Base-by-base conservation (phyloP, 1,140 invertebrate species). In the Sitodiplosis mosellana region DNA sequence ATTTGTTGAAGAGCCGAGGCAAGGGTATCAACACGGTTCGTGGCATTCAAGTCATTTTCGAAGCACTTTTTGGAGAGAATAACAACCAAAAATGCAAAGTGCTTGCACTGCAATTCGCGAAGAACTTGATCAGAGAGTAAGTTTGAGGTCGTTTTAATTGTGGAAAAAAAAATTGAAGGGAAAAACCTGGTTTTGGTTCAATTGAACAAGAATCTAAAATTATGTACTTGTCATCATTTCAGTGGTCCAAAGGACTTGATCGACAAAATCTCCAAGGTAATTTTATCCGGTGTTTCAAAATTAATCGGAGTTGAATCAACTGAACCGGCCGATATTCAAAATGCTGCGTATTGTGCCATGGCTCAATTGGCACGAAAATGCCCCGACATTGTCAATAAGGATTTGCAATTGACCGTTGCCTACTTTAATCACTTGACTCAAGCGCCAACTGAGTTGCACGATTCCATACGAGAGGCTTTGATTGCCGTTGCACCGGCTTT, bases 1-100 rank as follows among this genome's bases (percentile, higher is more conserved):
- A 87, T 68, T 68, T 93, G 41, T 75, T 86, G 49, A 80, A 80
- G 57, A 82, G 86, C 14, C 77, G 78, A 14, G 81, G 82, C 49
- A 73, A 77, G n/a, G 81, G 78, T 34, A 79, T 85, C 48, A 74
- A 81, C 55, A 82, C 87, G 57, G 83, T 83, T 21, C 75, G 78
- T 48, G 81, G 80, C 56, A 80, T 91, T 45, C 83, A 87, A 77
- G 77, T 88, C 17, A 77, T 91, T 49, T 92, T 90, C 68, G 85
- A 90, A 54, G 83, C 85, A 36, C 65, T 93, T 7, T 90, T 84
- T 69, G 87, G 86, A 44, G 73, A 69, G 11, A 82, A 86, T 57
- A 85, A 86, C 1, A 88, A 89, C 68, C 69, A 77, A 1, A 81
- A 86, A 53, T 72, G 92, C 38, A 86, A 87, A 55, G 75, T 74